These are phyloP conservation scores for Drosophila austrosaltans DNA, from an alignment of 2,888 invertebrate species.

Conservation along the genomic window DNA sequence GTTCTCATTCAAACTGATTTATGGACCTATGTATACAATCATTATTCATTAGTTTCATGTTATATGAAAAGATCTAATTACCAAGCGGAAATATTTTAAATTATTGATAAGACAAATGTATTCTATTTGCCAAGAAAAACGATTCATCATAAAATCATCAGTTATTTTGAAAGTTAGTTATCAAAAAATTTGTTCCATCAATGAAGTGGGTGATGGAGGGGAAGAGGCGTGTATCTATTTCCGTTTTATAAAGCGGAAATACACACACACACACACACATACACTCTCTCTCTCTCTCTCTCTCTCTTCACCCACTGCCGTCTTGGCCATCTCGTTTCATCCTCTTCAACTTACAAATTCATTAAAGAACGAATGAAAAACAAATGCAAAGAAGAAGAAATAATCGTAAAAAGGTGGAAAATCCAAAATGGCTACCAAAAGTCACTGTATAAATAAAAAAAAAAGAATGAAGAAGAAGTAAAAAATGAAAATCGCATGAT, in stretches of 20 bases:
- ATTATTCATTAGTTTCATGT: not conserved
- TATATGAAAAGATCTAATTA: slow-evolving; percentile 56
- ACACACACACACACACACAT: not conserved
- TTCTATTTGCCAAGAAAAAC: slow-evolving; percentile 27
- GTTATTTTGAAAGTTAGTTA: too few species aligned
- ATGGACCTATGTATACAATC: not conserved
- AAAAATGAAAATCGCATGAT: slow-evolving; percentile 76
- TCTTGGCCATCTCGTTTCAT: not conserved
- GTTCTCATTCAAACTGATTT: not conserved
- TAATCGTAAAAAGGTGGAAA: slow-evolving; percentile 10
- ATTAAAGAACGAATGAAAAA: slow-evolving; percentile 26
- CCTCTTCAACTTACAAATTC: slow-evolving; percentile 32
- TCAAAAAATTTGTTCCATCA: slow-evolving; percentile 12
- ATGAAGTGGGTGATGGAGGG: not conserved
- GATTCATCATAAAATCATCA: slow-evolving; percentile 36
- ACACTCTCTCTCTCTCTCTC: slow-evolving; percentile 17
- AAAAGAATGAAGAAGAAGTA: slow-evolving; percentile 7
- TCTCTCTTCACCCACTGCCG: slow-evolving; percentile 11
- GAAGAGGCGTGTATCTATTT: slow-evolving; percentile 13
- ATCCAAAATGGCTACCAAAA: slow-evolving; percentile 46
- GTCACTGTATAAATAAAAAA: slow-evolving; percentile 46
- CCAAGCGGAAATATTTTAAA: slow-evolving; percentile 61
- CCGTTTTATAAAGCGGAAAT: slow-evolving; percentile 41
- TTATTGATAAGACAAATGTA: slow-evolving; percentile 47
- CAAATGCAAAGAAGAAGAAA: slow-evolving; percentile 25